Evolutionary conservation across 2,888 invertebrate genomes (phyloP).

Genomic region (Crossocerus cetratus): DNA sequence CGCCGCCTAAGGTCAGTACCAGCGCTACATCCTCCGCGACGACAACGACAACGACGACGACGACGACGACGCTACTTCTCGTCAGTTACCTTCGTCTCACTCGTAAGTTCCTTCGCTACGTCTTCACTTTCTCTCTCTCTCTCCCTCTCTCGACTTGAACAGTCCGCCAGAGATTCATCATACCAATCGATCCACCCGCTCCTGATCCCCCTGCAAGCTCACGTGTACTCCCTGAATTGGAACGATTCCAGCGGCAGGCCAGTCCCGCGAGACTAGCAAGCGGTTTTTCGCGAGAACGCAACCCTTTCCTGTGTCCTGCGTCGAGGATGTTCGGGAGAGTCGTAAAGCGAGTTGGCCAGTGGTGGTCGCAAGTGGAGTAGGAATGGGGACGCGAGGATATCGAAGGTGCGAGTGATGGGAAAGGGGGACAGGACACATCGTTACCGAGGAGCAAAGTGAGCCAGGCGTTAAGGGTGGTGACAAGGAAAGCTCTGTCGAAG

Average conservation of each 20-base stretch:
- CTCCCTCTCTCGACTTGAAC: not conserved
- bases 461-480: conserved; percentile 16
- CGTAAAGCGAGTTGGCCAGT: no score
- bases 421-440: not conserved
- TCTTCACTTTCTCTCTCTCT: not conserved
- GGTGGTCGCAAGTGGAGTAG: no score
- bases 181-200: not conserved
- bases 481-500: conserved; percentile 4
- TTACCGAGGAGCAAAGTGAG: not conserved
- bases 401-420: not conserved
- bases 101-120: not conserved
- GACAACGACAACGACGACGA: not conserved
- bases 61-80: not conserved
- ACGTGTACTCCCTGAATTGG: not conserved
- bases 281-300: not conserved
- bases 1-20: conserved; percentile 47
- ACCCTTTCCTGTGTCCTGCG: not conserved
- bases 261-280: not conserved
- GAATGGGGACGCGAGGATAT: no score
- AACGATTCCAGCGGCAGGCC: not conserved
- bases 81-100: not conserved
- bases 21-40: not conserved
- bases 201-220: not conserved
- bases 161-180: not conserved
- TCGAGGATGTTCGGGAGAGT: no score